phyloP scores from a whole-genome alignment of 2,113 vertebrate genomes.

The Pithys albifrons region DNA sequence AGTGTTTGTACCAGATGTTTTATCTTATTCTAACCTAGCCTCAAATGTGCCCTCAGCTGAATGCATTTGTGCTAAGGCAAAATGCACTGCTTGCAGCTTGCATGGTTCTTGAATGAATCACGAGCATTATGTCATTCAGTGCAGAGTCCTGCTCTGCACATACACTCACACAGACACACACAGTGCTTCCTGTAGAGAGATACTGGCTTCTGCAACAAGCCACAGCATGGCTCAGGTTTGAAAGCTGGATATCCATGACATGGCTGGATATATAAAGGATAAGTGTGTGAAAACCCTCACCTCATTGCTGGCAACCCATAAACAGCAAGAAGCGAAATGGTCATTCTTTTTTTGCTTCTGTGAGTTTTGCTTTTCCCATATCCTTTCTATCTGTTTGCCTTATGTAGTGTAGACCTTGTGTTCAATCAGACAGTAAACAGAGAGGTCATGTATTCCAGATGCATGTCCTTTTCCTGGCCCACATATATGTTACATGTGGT shows the following conservation, averaged over 20 bases:
- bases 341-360: background rate
- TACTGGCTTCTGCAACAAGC: background rate
- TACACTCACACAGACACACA: fast-evolving
- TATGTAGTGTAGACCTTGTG: fast-evolving
- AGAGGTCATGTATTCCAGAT: background rate
- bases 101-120: background rate
- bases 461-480: background rate
- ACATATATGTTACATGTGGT: background rate
- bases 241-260: background rate
- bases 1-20: background rate
- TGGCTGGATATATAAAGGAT: background rate
- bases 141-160: background rate
- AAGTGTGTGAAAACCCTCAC: background rate
- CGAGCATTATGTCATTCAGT: fast-evolving
- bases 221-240: background rate
- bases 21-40: background rate
- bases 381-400: background rate
- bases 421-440: background rate
- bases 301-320: background rate
- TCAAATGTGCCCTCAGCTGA: background rate
- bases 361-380: background rate
- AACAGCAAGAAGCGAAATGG: background rate
- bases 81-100: background rate
- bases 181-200: background rate
- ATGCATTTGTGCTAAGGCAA: background rate